A percentile compares a stretch with the other conserved stretches of the same genome.
Evolutionary conservation across 1,140 invertebrate genomes (phyloP).

Genomic region (Diprion similis): DNA sequence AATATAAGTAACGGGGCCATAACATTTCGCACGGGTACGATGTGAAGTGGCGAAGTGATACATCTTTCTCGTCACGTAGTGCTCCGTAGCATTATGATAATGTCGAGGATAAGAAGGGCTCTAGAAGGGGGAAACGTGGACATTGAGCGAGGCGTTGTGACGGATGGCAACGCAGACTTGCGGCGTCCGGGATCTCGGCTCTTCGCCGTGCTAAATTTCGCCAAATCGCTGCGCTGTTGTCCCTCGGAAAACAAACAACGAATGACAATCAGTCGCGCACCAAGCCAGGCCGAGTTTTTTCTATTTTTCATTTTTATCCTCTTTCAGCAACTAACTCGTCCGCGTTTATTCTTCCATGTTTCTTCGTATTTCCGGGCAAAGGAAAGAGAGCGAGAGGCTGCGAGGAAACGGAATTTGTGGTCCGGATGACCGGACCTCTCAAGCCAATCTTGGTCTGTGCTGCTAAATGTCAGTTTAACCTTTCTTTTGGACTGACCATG

Average conservation of each 20-base stretch:
- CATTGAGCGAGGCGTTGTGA: slow-evolving; percentile 46
- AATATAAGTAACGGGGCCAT: not conserved
- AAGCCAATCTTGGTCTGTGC: too few relatives aligned
- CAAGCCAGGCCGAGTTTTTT: too few relatives aligned
- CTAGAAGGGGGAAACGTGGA: slow-evolving; percentile 43
- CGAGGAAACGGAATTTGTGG: too few relatives aligned
- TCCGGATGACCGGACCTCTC: too few relatives aligned
- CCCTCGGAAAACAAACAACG: not conserved
- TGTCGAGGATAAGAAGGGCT: slow-evolving; percentile 52
- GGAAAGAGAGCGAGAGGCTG: too few relatives aligned
- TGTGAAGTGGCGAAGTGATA: slow-evolving; percentile 41
- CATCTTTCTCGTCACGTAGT: slow-evolving; percentile 57
- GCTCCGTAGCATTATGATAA: slow-evolving; percentile 56
- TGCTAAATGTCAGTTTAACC: too few relatives aligned
- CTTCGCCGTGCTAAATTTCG: not conserved
- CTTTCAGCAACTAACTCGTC: too few relatives aligned
- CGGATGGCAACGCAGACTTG: slow-evolving; percentile 13
- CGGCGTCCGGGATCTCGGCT: not conserved
- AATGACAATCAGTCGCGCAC: not conserved
- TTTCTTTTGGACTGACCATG: too few relatives aligned
- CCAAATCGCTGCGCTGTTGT: not conserved
- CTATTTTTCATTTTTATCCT: too few relatives aligned
- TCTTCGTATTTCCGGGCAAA: too few relatives aligned
- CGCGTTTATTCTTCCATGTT: too few relatives aligned
- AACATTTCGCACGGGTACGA: not conserved